Percentiles rank a stretch among this genome's conserved stretches.
Conservation (phyloP, 1,140 invertebrate species). For the Reticulitermes speratus region DNA sequence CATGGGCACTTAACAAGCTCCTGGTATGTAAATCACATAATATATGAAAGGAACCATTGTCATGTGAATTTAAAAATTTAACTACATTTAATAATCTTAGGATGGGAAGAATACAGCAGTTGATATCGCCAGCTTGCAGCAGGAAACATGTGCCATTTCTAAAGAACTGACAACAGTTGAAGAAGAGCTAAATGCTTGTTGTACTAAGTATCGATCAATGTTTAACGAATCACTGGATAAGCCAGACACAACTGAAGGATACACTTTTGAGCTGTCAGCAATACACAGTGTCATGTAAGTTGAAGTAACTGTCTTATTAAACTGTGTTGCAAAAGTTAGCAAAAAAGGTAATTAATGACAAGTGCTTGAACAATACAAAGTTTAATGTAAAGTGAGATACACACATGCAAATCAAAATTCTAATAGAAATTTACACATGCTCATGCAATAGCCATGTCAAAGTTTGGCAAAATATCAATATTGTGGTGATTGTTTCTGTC, state of each 20-base stretch:
- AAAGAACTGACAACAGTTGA: not conserved
- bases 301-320: not conserved
- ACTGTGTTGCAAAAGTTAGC: too few species aligned
- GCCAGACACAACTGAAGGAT: too few species aligned
- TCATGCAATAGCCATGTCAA: too few species aligned
- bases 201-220: not conserved
- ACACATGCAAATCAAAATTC: too few species aligned
- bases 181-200: not conserved
- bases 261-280: not conserved
- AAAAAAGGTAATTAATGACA: too few species aligned
- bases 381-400: too few species aligned
- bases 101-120: not conserved
- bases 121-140: not conserved
- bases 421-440: too few species aligned
- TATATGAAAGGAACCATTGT: too few species aligned
- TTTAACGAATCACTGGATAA: not conserved
- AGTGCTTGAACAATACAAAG: too few species aligned
- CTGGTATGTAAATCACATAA: too few species aligned
- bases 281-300: not conserved
- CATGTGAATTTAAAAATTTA: not conserved
- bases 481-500: too few species aligned
- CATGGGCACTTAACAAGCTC: not conserved
- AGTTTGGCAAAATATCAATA: too few species aligned
- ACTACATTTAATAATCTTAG: not conserved
- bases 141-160: not conserved